Base-by-base conservation (phyloP, 92 coral and sea anemone genomes). In the Virgularia gustaviana region DNA sequence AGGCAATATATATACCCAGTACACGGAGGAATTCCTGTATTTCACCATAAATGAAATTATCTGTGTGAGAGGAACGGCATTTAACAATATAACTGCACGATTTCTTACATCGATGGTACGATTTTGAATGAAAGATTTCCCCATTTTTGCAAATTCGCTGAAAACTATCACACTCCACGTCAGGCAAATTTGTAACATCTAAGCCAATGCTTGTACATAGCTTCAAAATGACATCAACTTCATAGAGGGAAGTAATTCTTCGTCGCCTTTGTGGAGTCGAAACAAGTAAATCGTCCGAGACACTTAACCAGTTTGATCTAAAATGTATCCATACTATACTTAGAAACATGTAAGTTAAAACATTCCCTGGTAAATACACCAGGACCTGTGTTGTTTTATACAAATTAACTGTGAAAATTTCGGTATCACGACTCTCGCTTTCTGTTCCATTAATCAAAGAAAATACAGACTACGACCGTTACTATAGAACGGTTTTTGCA, bases 31-130 rank as follows among this genome's bases (percentile, higher is more conserved):
- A 74, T 47, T 65, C 79, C 64, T 73, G 85, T 45, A 81, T 72
- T 38, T 73, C 85, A 15, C 75, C 85, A 73, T 72, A 81, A 0
- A 70, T 64, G 70, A 63, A 23, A 32, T 73, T 76, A 20, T 64
- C 52, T 51, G 42, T 64, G 18, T 34, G 53, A 33, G 36, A 73
- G 32, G 73, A 32, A 79, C 36, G 63, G 61, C 63, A 73, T 53
- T 55, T 76, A n/a, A 81, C 75, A 35, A 81, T 81, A 9, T 51
- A 60, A 61, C 77, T 81, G 66, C 80, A 74, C 47, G 85, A 81
- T 42, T 74, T 74, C 60, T 63, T 72, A 31, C 77, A 71, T 49
- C 85, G 35, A 55, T 55, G 63, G 51, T 80, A 80, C 30, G 75
- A 54, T 35, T 37, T 24, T 34, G 75, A 72, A 35, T 80, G 85